These are phyloP conservation scores for Pachypanchax playfairii DNA, from an alignment of 2,113 vertebrate genomes.

Conservation along the genomic window DNA sequence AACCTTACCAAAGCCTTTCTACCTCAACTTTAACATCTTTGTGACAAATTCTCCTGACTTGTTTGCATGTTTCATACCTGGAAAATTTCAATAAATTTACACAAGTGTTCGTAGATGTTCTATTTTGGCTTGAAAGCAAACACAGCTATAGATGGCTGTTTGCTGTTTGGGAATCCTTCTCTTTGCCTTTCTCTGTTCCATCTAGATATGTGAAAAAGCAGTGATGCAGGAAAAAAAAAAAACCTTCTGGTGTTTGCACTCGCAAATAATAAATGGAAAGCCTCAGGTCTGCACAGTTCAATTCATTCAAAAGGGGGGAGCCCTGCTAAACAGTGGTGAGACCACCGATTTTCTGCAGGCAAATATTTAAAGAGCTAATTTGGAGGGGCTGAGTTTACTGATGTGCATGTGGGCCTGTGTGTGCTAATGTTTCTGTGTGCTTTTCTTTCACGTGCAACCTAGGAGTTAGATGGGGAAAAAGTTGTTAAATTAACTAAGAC, in stretches of 20 bases:
- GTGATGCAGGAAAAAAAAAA: slow-evolving; percentile 67
- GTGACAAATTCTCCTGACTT: slow-evolving; percentile 42
- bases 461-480: slow-evolving; percentile 17
- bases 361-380: slow-evolving; percentile 84
- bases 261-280: slow-evolving; percentile 78
- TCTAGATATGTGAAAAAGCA: slow-evolving; percentile 67
- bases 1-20: slow-evolving; percentile 15
- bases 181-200: slow-evolving; percentile 68
- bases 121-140: slow-evolving; percentile 72
- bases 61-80: slow-evolving; percentile 38
- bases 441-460: slow-evolving; percentile 27
- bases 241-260: slow-evolving; percentile 75
- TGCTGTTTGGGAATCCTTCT: slow-evolving; percentile 70
- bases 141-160: slow-evolving; percentile 61
- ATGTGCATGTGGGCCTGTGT: slow-evolving; percentile 42
- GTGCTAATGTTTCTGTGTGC: slow-evolving; percentile 24
- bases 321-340: slow-evolving; percentile 68
- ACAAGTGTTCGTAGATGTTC: slow-evolving; percentile 61
- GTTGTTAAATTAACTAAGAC: slow-evolving; percentile 23
- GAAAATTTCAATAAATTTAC: slow-evolving; percentile 64
- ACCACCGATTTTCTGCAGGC: slow-evolving; percentile 72
- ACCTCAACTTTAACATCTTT: slow-evolving; percentile 41
- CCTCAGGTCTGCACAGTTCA: slow-evolving; percentile 68
- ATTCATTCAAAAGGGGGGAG: slow-evolving; percentile 70
- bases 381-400: slow-evolving; percentile 67